Evolutionary conservation across 2,888 invertebrate genomes (phyloP), one percentile per base, ranked within the genome.

Genomic region (Idaea straminata): DNA sequence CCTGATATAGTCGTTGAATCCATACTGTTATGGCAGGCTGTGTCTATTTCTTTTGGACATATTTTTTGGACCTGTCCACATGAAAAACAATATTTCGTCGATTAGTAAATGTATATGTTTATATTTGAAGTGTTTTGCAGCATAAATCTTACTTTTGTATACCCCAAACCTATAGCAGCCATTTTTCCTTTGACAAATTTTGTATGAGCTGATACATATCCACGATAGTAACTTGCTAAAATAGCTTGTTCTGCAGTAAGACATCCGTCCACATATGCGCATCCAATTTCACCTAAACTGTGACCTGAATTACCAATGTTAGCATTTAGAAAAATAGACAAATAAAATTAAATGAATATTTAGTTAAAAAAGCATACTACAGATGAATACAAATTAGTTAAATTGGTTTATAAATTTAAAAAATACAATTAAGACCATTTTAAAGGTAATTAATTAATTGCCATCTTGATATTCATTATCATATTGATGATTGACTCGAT

Each of bases 281-380:
- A 83, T 95, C 96, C 97, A n/a, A 98, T 89, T 85, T 99, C 98
- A 57, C 98, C 98, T 0, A 97, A 96, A 69, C 87, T 87, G 69
- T 86, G 86, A 3, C 86, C 86, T 86, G 61, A 5, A 25, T 25
- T 72, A 68, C 15, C n/a, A 13, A 5, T 25, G 1, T 7, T 36
- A 35, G 13, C 15, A 7, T 7, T 16, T 25, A 25, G 25, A 25
- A 25, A 25, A 25, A 25, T 2, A 25, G 25, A 25, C 3, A 25
- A 25, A 25, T 25, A n/a, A n/a, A n/a, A n/a, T n/a, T n/a, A n/a
- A n/a, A n/a, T n/a, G n/a, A n/a, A n/a, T n/a, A n/a, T n/a, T n/a
- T n/a, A n/a, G n/a, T n/a, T n/a, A n/a, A n/a, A n/a, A n/a, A n/a
- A n/a, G n/a, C n/a, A n/a, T n/a, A n/a, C n/a, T n/a, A n/a, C n/a